Percentiles rank a stretch among this genome's conserved stretches.
phyloP scores from a whole-genome alignment of 2,888 invertebrate genomes.

The Plagiodera versicolora region DNA sequence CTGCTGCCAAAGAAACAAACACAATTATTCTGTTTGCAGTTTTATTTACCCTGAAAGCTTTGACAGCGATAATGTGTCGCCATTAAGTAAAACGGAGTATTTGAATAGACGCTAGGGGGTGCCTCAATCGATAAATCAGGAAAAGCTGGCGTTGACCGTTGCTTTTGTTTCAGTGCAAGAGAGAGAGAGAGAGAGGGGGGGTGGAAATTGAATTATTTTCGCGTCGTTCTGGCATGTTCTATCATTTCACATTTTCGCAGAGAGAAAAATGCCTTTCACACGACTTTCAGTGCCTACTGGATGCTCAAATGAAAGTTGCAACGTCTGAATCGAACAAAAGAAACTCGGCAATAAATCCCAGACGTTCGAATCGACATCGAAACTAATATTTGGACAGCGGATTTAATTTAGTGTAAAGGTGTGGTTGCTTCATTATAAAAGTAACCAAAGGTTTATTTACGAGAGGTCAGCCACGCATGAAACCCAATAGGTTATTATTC shows the following conservation, averaged over 20 bases:
- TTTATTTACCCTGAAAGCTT: constrained; percentile 37
- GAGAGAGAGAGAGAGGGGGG: constrained; percentile 11
- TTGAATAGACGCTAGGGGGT: constrained; percentile 43
- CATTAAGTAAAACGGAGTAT: constrained; percentile 45
- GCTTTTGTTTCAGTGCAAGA: constrained; percentile 38
- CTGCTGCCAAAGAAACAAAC: constrained; percentile 12
- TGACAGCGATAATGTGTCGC: constrained; percentile 47
- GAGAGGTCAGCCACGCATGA: constrained; percentile 31
- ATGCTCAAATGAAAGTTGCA: neutral
- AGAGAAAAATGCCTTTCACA: neutral
- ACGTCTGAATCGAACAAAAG: neutral
- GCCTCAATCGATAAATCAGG: constrained; percentile 46
- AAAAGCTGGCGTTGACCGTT: constrained; percentile 45
- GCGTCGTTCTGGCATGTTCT: constrained; percentile 38
- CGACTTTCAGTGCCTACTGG: too few relatives aligned
- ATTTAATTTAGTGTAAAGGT: constrained; percentile 36
- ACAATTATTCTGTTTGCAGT: constrained; percentile 25
- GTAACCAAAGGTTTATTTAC: constrained; percentile 35
- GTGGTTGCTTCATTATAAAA: constrained; percentile 36
- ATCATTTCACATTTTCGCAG: constrained; percentile 32
- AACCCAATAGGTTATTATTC: constrained; percentile 36
- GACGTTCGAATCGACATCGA: constrained; percentile 11
- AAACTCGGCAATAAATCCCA: constrained; percentile 4
- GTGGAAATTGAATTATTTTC: constrained; percentile 40
- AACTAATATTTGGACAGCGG: constrained; percentile 34